Conservation (phyloP, 2,113 vertebrate genomes). For the Indri indri region DNA sequence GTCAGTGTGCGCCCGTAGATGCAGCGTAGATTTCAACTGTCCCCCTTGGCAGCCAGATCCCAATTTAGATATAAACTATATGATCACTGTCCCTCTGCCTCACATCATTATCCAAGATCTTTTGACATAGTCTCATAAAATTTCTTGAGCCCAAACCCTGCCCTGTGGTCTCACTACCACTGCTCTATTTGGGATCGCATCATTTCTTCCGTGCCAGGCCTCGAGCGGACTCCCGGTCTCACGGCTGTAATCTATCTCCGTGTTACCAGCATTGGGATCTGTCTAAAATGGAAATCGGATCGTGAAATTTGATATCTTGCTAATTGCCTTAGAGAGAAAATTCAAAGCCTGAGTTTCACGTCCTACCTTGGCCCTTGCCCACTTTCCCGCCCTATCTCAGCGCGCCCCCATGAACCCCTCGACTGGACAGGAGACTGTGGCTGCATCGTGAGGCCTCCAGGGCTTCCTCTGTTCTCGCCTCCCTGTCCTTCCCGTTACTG, state of each 20-base stretch:
- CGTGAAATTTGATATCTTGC: neutral
- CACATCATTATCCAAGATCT: neutral
- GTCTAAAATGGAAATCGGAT: neutral
- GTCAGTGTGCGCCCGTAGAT: neutral
- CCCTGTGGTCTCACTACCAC: neutral
- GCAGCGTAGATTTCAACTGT: neutral
- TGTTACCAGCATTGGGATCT: neutral
- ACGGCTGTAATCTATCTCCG: neutral
- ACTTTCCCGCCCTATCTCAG: neutral
- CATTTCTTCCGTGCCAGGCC: neutral
- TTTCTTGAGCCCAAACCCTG: neutral
- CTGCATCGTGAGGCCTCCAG: accelerated
- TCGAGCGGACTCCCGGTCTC: neutral
- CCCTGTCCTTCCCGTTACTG: neutral
- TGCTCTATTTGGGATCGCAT: neutral
- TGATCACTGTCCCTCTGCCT: neutral
- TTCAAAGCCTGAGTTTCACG: neutral
- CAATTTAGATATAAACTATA: too few species aligned
- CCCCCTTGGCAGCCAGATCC: neutral
- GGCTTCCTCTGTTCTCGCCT: neutral
- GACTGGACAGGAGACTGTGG: neutral
- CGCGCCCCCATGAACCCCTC: neutral
- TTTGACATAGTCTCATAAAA: neutral
- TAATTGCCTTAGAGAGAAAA: neutral
- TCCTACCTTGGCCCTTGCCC: neutral